Evolutionary conservation across 2,888 invertebrate genomes (phyloP).

Genomic region (Psococerastis gibbosa): DNA sequence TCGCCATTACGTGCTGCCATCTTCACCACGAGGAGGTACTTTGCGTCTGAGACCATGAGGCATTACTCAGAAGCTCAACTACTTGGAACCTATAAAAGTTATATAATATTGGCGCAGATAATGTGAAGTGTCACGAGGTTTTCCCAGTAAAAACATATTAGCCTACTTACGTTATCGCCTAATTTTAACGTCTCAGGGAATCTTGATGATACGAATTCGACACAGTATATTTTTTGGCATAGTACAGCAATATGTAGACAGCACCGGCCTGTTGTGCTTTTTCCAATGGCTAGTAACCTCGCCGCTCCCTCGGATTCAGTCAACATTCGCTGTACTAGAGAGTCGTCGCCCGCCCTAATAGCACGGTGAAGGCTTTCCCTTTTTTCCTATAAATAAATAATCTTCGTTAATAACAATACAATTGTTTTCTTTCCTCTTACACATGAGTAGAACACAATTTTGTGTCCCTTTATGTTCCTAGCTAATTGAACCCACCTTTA

Average conservation of each 20-base stretch:
- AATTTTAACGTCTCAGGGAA: constrained; percentile 54
- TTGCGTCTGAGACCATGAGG: too few species aligned
- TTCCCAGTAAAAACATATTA: too few species aligned
- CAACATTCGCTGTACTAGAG: constrained; percentile 18
- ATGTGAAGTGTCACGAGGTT: too few species aligned
- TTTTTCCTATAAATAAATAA: constrained; percentile 35
- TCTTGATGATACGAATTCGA: constrained; percentile 50
- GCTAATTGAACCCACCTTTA: too few species aligned
- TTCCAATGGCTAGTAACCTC: constrained; percentile 35
- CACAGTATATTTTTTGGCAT: constrained; percentile 62
- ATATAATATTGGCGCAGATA: too few species aligned
- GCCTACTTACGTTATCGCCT: constrained; percentile 66
- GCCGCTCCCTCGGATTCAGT: constrained; percentile 26
- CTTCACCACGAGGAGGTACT: too few species aligned
- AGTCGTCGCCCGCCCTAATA: constrained; percentile 39
- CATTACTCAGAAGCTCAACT: too few species aligned
- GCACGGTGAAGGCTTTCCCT: constrained; percentile 59
- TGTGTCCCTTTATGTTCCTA: too few species aligned
- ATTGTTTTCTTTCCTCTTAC: background rate
- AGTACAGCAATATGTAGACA: constrained; percentile 75
- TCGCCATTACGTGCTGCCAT: too few species aligned
- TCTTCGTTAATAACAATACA: background rate
- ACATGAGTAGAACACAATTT: too few species aligned
- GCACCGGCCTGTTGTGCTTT: constrained; percentile 53
- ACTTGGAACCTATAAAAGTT: too few species aligned